Base-by-base conservation (phyloP, 1,140 invertebrate genomes). In the Lepidurus apus region DNA sequence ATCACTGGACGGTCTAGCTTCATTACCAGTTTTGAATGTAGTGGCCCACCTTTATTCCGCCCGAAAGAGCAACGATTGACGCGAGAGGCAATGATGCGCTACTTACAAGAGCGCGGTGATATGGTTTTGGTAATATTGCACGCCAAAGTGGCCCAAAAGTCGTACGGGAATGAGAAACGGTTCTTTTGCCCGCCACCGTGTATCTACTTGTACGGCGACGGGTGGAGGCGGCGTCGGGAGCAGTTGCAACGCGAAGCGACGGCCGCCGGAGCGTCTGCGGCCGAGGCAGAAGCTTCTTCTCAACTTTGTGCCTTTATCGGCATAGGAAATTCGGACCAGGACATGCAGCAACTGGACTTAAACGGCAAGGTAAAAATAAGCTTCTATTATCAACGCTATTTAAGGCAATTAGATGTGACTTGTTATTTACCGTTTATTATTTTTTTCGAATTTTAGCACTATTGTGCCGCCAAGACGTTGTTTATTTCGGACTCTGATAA, bases 401-500 rank as follows among this genome's bases (percentile, higher is more conserved):
- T 21, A 75, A 45, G 43, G 42, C n/a, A 75, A 43, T 21, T 17
- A 74, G 78, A 11, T 53, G 34, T 74, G 24, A 44, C 13, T 7
- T 78, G 74, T 43, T 11, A 74, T 77, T 74, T 75, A 42, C 79
- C 24, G 5, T 21, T 75, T 81, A 17, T 17, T 42, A 79, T 79
- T 80, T 26, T 65, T 75, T 21, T 65, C 42, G 77, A 78, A 26
- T 77, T 76, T 78, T 92, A 98, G 88, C 95, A 98, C 85, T 99
- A 99, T 86, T 99, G 97, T 89, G 97, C 98, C 2, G 98, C 98
- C 24, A 99, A 99, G 86, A 99, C 98, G 6, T 87, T 99, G 73
- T 99, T 96, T 88, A 99, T 99, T 84, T 98, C 97, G 44, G 98
- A 99, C 86, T 97, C 96, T 74, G 98, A 99, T 85, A 99, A 99